Percentiles rank a stretch among this genome's conserved stretches.
These are phyloP conservation scores for Sylvia borin DNA, from an alignment of 2,797 vertebrate species.

Conservation along the genomic window DNA sequence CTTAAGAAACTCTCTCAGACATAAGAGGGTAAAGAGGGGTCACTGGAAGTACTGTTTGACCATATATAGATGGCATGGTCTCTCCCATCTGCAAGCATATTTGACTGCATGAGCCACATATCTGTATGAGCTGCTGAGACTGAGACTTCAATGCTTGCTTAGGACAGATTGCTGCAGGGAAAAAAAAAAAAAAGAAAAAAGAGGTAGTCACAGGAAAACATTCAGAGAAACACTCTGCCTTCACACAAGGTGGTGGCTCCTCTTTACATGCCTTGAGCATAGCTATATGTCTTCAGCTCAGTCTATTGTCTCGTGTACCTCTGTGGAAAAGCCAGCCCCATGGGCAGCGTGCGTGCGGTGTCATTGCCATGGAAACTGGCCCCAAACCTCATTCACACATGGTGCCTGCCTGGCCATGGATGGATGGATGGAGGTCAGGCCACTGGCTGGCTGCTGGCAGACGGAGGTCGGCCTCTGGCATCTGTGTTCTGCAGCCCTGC, in stretches of 20 bases:
- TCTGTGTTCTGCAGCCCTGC: conserved; percentile 44
- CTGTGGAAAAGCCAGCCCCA: rapidly evolving
- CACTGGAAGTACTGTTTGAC: background rate
- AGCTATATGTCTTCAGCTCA: background rate
- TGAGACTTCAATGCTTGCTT: background rate
- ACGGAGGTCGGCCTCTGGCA: background rate
- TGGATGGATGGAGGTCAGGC: background rate
- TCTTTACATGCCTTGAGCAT: background rate
- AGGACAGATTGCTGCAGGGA: background rate
- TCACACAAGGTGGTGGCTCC: background rate
- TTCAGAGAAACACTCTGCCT: background rate
- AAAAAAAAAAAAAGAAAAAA: background rate
- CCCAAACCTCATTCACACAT: conserved; percentile 49
- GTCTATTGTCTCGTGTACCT: background rate
- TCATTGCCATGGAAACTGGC: conserved; percentile 67
- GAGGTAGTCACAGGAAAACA: background rate
- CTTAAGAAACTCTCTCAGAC: conserved; percentile 43
- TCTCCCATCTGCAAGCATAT: background rate
- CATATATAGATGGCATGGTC: background rate
- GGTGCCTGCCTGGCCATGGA: background rate
- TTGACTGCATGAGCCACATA: background rate
- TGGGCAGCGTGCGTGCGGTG: background rate
- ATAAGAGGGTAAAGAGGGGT: background rate
- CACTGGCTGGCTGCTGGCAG: background rate
- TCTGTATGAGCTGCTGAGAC: background rate